Base-by-base conservation (phyloP, 2,113 vertebrate genomes). In the Spermophilus dauricus region DNA sequence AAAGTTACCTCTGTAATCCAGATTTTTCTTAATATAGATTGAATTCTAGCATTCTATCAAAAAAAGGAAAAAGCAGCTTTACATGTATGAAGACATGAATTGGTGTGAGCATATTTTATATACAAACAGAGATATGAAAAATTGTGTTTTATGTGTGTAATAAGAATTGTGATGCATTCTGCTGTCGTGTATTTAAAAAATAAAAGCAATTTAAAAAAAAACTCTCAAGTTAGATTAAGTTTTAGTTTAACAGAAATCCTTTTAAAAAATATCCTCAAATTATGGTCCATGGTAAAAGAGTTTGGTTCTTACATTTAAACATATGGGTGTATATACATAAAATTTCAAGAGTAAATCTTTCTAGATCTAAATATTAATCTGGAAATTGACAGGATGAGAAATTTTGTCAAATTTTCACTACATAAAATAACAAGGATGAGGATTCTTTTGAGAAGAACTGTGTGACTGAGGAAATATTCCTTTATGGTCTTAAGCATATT, bases 311-410 rank as follows among this genome's bases (percentile, higher is more conserved):
- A 78, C 12, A 58, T 78, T 72, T 70, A 95, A 95, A 45, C 65
- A n/a, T 93, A 24, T 20, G 26, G 30, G 51, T 94, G 4, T 39
- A 65, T 56, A 32, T 39, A 39, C 20, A 84, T 92, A 58, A 65
- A 26, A 86, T 92, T 91, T 72, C 22, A 96, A 96, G 32, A 63
- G 32, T 94, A 73, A 87, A 20, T 87, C 26, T 32, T 78, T 84
- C 17, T 75, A 96, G 45, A 88, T 73, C 88, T 94, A 87, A 78
- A 89, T 92, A 93, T 81, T 85, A 86, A 82, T 70, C 58, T 82
- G 32, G 45, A 86, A 86, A 86, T 70, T 82, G 20, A 82, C 69
- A 94, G 12, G 32, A 81, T 77, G 51, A 39, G 30, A 61, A 86
- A 91, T 73, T 90, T 73, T 88, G 42, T 94, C 53, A 84, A 18